Evolutionary conservation across 2,113 vertebrate genomes (phyloP).

Genomic region (Pica pica): DNA sequence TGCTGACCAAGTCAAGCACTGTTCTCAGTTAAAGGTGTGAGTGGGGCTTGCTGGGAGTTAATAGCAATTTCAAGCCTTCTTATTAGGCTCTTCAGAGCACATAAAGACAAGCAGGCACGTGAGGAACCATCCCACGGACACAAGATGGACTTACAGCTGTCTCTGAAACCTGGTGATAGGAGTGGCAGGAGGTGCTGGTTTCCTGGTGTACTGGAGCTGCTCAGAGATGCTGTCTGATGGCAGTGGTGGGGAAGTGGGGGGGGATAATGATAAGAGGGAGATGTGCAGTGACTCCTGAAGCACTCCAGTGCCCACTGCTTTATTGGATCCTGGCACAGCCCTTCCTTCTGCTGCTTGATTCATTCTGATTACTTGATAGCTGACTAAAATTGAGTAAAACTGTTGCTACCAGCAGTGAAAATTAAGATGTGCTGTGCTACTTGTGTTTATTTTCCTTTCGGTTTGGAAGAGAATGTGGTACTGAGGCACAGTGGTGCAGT

Average conservation of each 20-base stretch:
- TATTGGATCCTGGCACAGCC: neutral
- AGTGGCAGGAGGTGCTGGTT: neutral
- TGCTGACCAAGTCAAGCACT: neutral
- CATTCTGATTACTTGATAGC: constrained; percentile 1
- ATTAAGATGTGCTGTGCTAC: constrained; percentile 9
- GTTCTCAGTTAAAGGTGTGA: neutral
- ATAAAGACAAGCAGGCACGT: neutral
- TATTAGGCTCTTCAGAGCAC: neutral
- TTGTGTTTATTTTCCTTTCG: neutral
- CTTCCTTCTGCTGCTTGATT: constrained; percentile 16
- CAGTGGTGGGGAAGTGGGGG: neutral
- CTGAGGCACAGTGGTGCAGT: neutral
- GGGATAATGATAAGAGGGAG: neutral
- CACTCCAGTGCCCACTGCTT: neutral
- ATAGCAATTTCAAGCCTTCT: neutral
- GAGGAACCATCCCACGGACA: neutral
- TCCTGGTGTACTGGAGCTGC: neutral
- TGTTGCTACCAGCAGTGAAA: neutral
- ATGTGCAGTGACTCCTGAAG: neutral
- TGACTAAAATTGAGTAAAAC: constrained; percentile 31
- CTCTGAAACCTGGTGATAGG: neutral
- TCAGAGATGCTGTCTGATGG: neutral
- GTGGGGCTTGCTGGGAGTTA: neutral
- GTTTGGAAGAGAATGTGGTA: neutral
- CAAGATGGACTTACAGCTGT: neutral